Conservation (phyloP, 2,113 vertebrate genomes). For the Myiopsitta monachus region DNA sequence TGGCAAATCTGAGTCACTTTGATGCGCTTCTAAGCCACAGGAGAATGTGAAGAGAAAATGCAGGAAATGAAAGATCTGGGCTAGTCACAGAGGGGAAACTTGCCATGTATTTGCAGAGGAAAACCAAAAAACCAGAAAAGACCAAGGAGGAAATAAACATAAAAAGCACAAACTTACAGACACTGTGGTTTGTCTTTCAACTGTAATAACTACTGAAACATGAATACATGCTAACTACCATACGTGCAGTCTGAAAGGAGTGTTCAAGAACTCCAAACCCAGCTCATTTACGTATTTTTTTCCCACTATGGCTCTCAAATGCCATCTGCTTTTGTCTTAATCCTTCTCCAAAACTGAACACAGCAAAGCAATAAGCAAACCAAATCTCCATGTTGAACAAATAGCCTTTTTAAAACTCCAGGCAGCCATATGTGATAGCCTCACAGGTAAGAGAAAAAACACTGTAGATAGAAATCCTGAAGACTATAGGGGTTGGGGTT, state of each 20-base stretch:
- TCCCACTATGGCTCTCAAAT: background rate
- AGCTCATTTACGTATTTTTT: background rate
- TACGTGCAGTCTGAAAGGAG: background rate
- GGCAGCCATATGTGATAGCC: background rate
- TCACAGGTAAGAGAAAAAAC: background rate
- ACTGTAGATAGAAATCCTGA: background rate
- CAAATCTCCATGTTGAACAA: background rate
- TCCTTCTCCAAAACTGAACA: background rate
- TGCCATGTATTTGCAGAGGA: background rate
- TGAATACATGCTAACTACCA: background rate
- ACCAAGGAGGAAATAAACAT: background rate
- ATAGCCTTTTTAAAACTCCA: background rate
- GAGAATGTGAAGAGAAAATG: background rate
- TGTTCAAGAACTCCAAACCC: background rate
- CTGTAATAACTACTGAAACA: background rate
- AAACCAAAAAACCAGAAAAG: background rate
- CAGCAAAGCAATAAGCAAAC: background rate
- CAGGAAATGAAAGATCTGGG: background rate
- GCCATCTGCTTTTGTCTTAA: background rate
- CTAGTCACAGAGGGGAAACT: background rate
- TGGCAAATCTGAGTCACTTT: conserved; percentile 8
- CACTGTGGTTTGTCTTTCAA: background rate
- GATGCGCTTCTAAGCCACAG: background rate
- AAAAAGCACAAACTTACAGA: background rate
- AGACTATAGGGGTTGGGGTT: background rate